These are phyloP conservation scores for Molossus molossus DNA, from an alignment of 2,797 vertebrate genomes.

Conservation along the genomic window DNA sequence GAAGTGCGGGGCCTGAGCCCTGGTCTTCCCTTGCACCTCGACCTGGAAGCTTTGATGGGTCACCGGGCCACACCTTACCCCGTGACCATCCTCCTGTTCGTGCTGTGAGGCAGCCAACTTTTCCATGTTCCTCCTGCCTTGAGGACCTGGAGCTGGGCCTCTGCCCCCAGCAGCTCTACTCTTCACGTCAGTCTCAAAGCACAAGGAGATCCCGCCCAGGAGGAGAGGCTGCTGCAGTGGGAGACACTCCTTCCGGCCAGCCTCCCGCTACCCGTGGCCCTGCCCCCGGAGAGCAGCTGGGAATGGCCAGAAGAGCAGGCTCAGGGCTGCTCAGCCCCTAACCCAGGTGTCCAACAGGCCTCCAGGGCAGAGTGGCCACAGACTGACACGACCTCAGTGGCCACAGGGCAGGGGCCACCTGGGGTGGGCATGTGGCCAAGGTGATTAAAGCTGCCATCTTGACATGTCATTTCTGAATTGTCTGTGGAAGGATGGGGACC, in stretches of 20 bases:
- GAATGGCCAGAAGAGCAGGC: not conserved
- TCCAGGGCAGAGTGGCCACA: not conserved
- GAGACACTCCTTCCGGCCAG: slow-evolving; percentile 52
- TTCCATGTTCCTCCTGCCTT: not conserved
- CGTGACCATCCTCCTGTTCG: slow-evolving; percentile 16
- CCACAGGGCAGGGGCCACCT: not conserved
- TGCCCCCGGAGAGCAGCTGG: not conserved
- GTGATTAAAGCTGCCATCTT: slow-evolving; percentile 83
- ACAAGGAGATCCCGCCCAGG: slow-evolving; percentile 63
- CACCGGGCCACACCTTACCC: not conserved
- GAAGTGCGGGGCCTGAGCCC: not conserved
- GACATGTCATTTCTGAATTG: slow-evolving; percentile 59
- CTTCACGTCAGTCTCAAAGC: slow-evolving; percentile 74
- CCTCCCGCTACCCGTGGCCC: not conserved
- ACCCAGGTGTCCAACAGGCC: not conserved
- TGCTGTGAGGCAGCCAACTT: not conserved
- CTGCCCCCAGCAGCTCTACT: not conserved
- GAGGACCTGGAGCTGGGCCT: slow-evolving; percentile 30
- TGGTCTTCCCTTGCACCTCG: not conserved
- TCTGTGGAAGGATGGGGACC: not conserved
- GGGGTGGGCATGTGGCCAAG: not conserved
- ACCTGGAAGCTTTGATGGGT: slow-evolving; percentile 26
- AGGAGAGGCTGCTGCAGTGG: slow-evolving; percentile 63
- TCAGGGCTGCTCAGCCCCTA: not conserved
- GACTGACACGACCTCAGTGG: slow-evolving; percentile 48